These are phyloP conservation scores for Chondrosia reniformis DNA, from an alignment of 37 sponge, comb jelly and placozoan genomes.

Conservation along the genomic window DNA sequence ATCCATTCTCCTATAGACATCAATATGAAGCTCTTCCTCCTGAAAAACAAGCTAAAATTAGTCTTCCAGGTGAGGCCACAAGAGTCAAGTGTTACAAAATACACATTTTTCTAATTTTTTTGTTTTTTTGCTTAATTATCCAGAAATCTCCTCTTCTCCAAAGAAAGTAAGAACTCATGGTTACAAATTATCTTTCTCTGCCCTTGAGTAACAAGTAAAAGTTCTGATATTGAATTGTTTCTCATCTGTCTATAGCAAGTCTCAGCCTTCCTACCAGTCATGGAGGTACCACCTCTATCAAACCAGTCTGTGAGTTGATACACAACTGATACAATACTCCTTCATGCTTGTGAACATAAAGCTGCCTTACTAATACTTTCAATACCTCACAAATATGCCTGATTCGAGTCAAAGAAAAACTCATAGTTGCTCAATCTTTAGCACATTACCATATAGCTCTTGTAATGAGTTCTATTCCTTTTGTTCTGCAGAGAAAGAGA, in stretches of 20 bases:
- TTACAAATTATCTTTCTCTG: neutral
- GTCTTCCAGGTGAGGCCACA: constrained; percentile 33
- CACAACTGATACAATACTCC: neutral
- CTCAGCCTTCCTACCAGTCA: neutral
- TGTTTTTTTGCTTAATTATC: neutral
- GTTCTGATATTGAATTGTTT: neutral
- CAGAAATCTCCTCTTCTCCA: constrained; percentile 20
- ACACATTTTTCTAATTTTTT: too few species aligned
- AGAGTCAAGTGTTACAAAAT: too few species aligned
- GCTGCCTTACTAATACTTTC: too few species aligned
- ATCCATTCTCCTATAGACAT: constrained; percentile 9
- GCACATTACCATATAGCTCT: neutral
- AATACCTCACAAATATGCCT: too few species aligned
- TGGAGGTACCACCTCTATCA: neutral
- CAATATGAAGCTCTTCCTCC: constrained; percentile 41
- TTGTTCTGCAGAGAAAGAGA: constrained; percentile 13
- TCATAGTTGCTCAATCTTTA: too few species aligned
- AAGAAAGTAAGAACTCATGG: neutral
- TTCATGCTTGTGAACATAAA: too few species aligned
- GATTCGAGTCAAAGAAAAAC: too few species aligned
- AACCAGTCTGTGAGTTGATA: neutral
- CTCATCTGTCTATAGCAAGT: neutral
- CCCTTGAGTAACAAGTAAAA: neutral
- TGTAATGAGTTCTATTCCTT: neutral
- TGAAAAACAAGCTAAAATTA: constrained; percentile 34